A percentile compares a stretch with the other conserved stretches of the same genome.
phyloP scores from a whole-genome alignment of 2,113 vertebrate genomes.

The Pangasianodon gigas region DNA sequence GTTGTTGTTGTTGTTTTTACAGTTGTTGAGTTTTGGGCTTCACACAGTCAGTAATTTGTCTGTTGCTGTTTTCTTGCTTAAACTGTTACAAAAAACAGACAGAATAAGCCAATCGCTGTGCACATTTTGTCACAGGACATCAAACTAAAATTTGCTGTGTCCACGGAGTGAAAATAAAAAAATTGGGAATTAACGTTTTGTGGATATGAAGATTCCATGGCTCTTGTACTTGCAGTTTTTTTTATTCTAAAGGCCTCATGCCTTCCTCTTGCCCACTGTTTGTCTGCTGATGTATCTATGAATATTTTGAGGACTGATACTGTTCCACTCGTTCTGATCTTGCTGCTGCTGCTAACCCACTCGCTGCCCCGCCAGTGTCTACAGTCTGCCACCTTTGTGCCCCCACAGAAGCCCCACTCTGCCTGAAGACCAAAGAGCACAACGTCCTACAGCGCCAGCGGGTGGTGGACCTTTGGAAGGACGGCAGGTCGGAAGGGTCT shows the following conservation, averaged over 20 bases:
- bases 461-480: slow-evolving; percentile 82
- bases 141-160: slow-evolving; percentile 10
- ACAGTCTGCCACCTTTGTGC: slow-evolving; percentile 84
- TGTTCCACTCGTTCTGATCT: slow-evolving; percentile 44
- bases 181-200: slow-evolving; percentile 4
- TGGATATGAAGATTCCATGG: slow-evolving; percentile 27
- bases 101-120: neutral
- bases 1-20: neutral
- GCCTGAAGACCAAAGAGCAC: slow-evolving; percentile 83
- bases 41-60: slow-evolving; percentile 17
- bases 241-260: slow-evolving; percentile 17
- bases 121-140: slow-evolving; percentile 35
- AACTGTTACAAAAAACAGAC: neutral
- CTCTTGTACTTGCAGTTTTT: neutral
- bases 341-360: slow-evolving; percentile 54
- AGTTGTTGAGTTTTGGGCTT: slow-evolving; percentile 34
- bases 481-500: slow-evolving; percentile 79
- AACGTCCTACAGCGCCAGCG: slow-evolving; percentile 79
- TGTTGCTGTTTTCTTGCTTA: neutral
- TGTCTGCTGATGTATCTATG: slow-evolving; percentile 38
- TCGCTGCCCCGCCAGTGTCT: slow-evolving; percentile 73
- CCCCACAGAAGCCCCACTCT: slow-evolving; percentile 72
- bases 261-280: slow-evolving; percentile 29
- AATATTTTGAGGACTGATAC: slow-evolving; percentile 49
- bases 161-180: slow-evolving; percentile 12